phyloP scores from a whole-genome alignment of 2,888 invertebrate genomes.

The Ellobium chinense region DNA sequence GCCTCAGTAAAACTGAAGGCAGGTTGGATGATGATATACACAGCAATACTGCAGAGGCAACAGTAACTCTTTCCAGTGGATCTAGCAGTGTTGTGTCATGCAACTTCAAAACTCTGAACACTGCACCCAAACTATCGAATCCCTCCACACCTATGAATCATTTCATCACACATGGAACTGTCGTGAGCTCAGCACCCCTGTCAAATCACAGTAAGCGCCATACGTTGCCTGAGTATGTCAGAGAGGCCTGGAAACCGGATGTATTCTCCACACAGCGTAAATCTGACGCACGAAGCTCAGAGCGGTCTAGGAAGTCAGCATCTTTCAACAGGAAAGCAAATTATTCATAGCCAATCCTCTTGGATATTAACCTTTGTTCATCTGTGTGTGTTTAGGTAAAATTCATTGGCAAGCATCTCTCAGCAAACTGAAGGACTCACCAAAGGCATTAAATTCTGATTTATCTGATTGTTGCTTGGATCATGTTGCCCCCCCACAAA shows the following conservation, averaged over 20 bases:
- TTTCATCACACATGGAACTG: not conserved
- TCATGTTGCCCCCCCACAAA: too few relatives aligned
- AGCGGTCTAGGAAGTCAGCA: too few relatives aligned
- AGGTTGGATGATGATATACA: not conserved
- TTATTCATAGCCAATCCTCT: too few relatives aligned
- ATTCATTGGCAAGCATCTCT: too few relatives aligned
- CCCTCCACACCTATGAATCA: not conserved
- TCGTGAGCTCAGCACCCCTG: not conserved
- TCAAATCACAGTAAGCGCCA: not conserved
- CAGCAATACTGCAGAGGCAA: not conserved
- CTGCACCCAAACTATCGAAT: not conserved
- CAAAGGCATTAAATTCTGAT: too few relatives aligned
- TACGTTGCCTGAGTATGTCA: not conserved
- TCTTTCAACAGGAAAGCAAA: too few relatives aligned
- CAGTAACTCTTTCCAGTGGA: conserved; percentile 1
- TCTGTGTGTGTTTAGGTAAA: too few relatives aligned
- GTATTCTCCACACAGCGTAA: too few relatives aligned
- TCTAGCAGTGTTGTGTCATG: conserved; percentile 23
- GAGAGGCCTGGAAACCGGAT: not conserved
- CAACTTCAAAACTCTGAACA: not conserved
- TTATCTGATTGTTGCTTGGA: too few relatives aligned
- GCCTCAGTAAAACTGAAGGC: not conserved
- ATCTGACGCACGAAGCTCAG: too few relatives aligned
- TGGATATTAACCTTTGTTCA: too few relatives aligned
- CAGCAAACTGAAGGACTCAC: too few relatives aligned